A percentile compares a stretch with the other conserved stretches of the same genome.
Evolutionary conservation across 2,888 invertebrate species (phyloP).

Genomic region (Ochropleura plecta): DNA sequence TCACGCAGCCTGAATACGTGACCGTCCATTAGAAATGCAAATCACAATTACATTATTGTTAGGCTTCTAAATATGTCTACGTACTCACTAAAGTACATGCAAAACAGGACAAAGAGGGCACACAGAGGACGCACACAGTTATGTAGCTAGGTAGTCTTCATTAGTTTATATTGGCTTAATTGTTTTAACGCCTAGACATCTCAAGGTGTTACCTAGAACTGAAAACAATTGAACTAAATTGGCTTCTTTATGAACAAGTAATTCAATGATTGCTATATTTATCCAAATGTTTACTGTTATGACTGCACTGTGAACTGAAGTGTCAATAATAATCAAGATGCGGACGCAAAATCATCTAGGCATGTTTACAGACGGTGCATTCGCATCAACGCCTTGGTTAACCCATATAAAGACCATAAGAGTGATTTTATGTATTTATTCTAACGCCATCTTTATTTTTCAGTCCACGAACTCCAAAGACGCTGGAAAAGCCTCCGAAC

Average conservation of each 20-base stretch:
- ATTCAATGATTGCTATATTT: constrained; percentile 59
- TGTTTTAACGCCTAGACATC: constrained; percentile 42
- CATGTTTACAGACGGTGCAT: neutral
- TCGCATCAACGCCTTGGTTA: neutral
- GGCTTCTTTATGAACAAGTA: constrained; percentile 52
- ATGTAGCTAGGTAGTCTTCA: constrained; percentile 18
- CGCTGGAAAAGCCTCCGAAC: constrained; percentile 81
- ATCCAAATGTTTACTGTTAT: constrained; percentile 40
- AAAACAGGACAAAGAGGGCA: constrained; percentile 48
- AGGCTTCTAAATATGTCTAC: constrained; percentile 8
- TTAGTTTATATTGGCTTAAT: constrained; percentile 54
- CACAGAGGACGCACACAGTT: constrained; percentile 40
- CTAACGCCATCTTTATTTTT: constrained; percentile 56
- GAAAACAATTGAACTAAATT: constrained; percentile 63
- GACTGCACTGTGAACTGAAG: constrained; percentile 15
- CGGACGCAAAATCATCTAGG: constrained; percentile 4
- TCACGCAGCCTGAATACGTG: constrained; percentile 7
- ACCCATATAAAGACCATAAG: constrained; percentile 1
- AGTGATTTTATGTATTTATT: constrained; percentile 44
- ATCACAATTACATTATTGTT: constrained; percentile 32
- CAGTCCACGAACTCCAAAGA: constrained; percentile 76
- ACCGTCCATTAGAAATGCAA: constrained; percentile 31
- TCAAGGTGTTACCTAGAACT: constrained; percentile 58
- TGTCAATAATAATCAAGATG: constrained; percentile 34
- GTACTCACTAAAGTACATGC: constrained; percentile 28